Percentiles rank a stretch among this genome's conserved stretches.
Evolutionary conservation across 2,888 invertebrate genomes (phyloP).

Genomic region (Xestia c-nigrum): DNA sequence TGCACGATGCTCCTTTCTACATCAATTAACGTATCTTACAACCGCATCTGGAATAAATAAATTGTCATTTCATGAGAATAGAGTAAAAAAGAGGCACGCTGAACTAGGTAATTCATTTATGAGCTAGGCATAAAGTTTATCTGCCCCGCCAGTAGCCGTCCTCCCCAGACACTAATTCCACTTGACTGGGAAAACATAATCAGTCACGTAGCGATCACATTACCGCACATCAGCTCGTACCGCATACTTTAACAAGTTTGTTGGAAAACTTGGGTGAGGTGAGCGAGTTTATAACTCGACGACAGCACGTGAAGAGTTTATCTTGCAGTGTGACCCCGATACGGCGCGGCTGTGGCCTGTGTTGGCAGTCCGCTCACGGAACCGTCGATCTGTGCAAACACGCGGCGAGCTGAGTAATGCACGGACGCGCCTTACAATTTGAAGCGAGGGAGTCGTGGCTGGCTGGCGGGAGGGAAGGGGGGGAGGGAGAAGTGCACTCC

Average conservation of each 20-base stretch:
- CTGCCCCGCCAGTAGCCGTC: slow-evolving; percentile 21
- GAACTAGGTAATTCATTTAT: slow-evolving; percentile 33
- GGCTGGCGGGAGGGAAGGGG: slow-evolving; percentile 24
- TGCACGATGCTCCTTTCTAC: not conserved
- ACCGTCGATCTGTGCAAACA: slow-evolving; percentile 88
- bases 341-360: slow-evolving; percentile 70
- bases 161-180: slow-evolving; percentile 53
- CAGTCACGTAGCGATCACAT: slow-evolving; percentile 70
- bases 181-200: slow-evolving; percentile 59
- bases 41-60: slow-evolving; percentile 11
- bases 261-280: slow-evolving; percentile 75
- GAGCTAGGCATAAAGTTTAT: slow-evolving; percentile 31
- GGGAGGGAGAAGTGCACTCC: slow-evolving; percentile 79
- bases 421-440: slow-evolving; percentile 86
- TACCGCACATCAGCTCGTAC: slow-evolving; percentile 68
- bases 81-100: slow-evolving; percentile 16
- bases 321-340: slow-evolving; percentile 85
- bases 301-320: slow-evolving; percentile 81
- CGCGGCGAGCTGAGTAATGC: slow-evolving; percentile 86
- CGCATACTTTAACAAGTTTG: slow-evolving; percentile 71
- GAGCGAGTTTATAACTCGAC: slow-evolving; percentile 79
- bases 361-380: slow-evolving; percentile 83
- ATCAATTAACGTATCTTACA: slow-evolving; percentile 15
- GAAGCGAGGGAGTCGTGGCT: slow-evolving; percentile 71
- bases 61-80: not conserved